Percentiles rank a stretch among this genome's conserved stretches.
These are phyloP conservation scores for Acropternis orthonyx DNA, from an alignment of 2,797 vertebrate genomes.

Conservation along the genomic window DNA sequence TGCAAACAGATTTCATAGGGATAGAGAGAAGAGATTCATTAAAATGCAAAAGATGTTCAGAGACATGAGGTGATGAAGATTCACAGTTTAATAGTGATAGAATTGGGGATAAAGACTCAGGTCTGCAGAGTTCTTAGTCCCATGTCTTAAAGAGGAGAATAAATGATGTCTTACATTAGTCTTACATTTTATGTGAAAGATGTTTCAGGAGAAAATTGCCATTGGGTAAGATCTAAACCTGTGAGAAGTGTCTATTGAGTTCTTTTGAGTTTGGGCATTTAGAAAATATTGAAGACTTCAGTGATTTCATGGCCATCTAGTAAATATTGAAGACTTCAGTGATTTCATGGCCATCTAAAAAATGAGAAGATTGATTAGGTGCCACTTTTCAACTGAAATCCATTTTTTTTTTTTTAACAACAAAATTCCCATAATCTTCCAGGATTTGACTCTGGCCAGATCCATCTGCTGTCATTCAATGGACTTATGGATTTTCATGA, in stretches of 20 bases:
- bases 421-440: background rate
- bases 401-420: background rate
- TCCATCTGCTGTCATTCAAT: background rate
- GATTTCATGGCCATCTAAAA: background rate
- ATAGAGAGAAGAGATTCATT: background rate
- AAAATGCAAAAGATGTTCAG: background rate
- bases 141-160: background rate
- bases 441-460: background rate
- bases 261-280: background rate
- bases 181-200: background rate
- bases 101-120: background rate
- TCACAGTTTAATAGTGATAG: background rate
- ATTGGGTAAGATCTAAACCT: background rate
- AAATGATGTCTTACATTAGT: accelerated
- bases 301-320: background rate
- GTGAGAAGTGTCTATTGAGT: background rate
- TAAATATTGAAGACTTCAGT: background rate
- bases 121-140: background rate
- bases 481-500: background rate
- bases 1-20: background rate
- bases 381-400: background rate
- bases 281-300: background rate
- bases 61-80: background rate
- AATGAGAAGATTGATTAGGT: background rate
- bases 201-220: background rate